A percentile compares a stretch with the other conserved stretches of the same genome.
These are phyloP conservation scores for Drosophila anceps DNA, from an alignment of 2,888 invertebrate genomes.

Conservation along the genomic window DNA sequence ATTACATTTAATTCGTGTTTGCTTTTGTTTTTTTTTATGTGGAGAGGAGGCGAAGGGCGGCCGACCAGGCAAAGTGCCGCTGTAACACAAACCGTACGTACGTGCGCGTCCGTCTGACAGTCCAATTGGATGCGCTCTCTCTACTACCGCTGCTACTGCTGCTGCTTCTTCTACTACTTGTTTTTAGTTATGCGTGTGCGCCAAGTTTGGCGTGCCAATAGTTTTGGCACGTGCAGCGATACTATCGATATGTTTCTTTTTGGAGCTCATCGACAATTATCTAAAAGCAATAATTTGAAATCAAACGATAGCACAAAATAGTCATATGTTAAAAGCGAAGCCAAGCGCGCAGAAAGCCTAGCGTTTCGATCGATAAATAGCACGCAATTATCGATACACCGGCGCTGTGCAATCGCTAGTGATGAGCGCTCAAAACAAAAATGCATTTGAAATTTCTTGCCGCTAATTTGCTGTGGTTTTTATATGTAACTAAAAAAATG, in stretches of 20 bases:
- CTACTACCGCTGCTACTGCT: slow-evolving; percentile 33
- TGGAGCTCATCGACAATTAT: slow-evolving; percentile 34
- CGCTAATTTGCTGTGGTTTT: slow-evolving; percentile 23
- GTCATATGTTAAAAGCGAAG: slow-evolving; percentile 8
- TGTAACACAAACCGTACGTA: slow-evolving; percentile 62
- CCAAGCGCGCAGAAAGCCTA: background rate
- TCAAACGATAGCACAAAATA: slow-evolving; percentile 17
- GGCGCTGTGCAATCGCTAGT: slow-evolving; percentile 46
- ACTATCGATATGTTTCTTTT: slow-evolving; percentile 49
- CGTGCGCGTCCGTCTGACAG: slow-evolving; percentile 64
- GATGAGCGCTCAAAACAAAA: slow-evolving; percentile 61
- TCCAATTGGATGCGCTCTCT: slow-evolving; percentile 62
- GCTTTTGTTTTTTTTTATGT: slow-evolving; percentile 53
- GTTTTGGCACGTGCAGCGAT: slow-evolving; percentile 60
- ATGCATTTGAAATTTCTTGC: slow-evolving; percentile 6
- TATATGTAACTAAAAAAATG: slow-evolving; percentile 27
- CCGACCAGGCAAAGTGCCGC: slow-evolving; percentile 52
- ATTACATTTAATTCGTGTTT: slow-evolving; percentile 67
- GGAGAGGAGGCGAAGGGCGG: slow-evolving; percentile 15
- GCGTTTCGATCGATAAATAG: slow-evolving; percentile 32
- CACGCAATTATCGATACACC: slow-evolving; percentile 58
- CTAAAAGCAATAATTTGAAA: slow-evolving; percentile 26
- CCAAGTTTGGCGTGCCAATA: slow-evolving; percentile 60
- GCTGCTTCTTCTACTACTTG: slow-evolving; percentile 41
- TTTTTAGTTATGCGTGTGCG: slow-evolving; percentile 64